Conservation (phyloP, 2,888 invertebrate genomes). For the Nemotelus nigrinus region DNA sequence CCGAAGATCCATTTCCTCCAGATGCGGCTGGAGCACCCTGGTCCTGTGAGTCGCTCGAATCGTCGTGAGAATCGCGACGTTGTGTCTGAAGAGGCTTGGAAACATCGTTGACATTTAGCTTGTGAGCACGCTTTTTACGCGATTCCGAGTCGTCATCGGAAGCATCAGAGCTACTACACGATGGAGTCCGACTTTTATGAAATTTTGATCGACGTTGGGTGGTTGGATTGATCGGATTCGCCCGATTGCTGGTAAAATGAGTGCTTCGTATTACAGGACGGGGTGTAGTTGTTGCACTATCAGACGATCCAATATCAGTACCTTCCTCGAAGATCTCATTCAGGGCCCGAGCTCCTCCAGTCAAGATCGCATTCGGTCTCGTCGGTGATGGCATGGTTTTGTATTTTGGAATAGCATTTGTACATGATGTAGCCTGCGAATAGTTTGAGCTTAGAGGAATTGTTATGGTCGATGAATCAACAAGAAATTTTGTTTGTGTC, state of each 20-base stretch:
- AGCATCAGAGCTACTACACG: conserved; percentile 94
- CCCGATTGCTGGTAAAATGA: conserved; percentile 50
- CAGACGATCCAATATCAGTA: conserved; percentile 60
- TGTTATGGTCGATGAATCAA: conserved; percentile 68
- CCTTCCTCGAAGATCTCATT: conserved; percentile 78
- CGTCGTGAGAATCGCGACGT: conserved; percentile 83
- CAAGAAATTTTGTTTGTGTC: conserved; percentile 58
- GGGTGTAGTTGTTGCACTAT: conserved; percentile 54
- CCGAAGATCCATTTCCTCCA: conserved; percentile 52
- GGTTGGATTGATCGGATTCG: conserved; percentile 37
- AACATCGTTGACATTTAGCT: conserved; percentile 71
- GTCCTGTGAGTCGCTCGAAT: conserved; percentile 86
- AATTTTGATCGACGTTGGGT: conserved; percentile 73
- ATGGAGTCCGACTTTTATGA: conserved; percentile 81
- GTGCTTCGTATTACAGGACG: conserved; percentile 57
- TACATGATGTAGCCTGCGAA: conserved; percentile 56
- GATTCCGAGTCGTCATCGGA: conserved; percentile 88
- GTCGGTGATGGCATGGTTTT: conserved; percentile 71
- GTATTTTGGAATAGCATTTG: conserved; percentile 65
- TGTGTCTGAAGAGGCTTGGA: conserved; percentile 71
- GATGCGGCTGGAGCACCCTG: conserved; percentile 64
- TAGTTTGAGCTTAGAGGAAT: conserved; percentile 66
- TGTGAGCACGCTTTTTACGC: conserved; percentile 82
- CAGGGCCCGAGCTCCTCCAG: conserved; percentile 62
- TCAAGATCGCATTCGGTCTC: conserved; percentile 57